Base-by-base conservation (phyloP, 2,888 invertebrate species). In the Hypomecis punctinalis region DNA sequence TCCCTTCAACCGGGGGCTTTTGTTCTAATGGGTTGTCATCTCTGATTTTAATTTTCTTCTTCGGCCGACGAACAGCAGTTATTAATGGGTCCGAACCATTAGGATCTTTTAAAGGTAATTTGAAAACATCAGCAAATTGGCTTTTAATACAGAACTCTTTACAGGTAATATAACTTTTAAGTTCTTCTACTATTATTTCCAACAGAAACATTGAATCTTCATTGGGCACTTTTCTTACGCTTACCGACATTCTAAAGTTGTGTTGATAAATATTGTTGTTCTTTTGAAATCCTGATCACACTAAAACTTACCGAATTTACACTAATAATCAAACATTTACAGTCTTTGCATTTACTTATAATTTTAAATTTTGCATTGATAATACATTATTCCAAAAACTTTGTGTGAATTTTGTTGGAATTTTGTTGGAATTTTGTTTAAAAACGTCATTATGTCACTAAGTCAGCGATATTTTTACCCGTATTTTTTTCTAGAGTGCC, bases 151-250 rank as follows among this genome's bases (percentile, higher is more conserved):
- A 51, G 71, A 85, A 87, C 40, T 86, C 76, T 46, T 78, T 83
- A 61, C 76, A 83, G 49, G 76, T 70, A 45, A 79, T 69, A 35
- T 72, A 82, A 68, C 82, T 86, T 65, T 73, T 81, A 33, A 91
- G 68, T 61, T 86, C 79, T 70, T 87, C 85, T 5, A 89, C 77
- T 9, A 74, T 66, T 58, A 92, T 78, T 70, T 92, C 89, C 60
- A 91, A 83, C 70, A 89, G 79, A 78, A 91, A 90, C 80, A 87
- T 82, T 76, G 89, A 86, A 84, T 87, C 88, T 81, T 83, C 77
- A 76, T 71, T 63, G 80, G 83, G 70, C 90, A 92, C 91, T 76
- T 76, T 67, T 57, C 61, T 70, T 61, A 64, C 35, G 63, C 67
- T 62, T 65, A 57, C 47, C 54, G 35, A 40, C 45, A 9, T 57